Conservation (phyloP, 1,140 invertebrate genomes). For the Aricia agestis region DNA sequence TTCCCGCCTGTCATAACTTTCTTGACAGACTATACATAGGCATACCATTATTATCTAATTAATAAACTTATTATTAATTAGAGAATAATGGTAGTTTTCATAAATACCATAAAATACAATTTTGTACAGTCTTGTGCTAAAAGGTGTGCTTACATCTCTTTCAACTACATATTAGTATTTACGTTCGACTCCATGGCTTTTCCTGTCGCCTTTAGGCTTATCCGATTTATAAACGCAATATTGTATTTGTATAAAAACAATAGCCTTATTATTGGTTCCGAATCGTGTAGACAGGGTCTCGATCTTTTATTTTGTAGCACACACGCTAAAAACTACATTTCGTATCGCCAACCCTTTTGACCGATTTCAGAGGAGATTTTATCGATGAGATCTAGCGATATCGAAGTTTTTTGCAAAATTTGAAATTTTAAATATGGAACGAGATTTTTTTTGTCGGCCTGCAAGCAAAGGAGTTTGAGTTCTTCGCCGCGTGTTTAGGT, state of each 20-base stretch:
- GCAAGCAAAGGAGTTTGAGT: background rate
- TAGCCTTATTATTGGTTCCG: slow-evolving; percentile 71
- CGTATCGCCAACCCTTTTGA: slow-evolving; percentile 33
- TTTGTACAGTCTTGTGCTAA: background rate
- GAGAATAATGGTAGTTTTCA: no score
- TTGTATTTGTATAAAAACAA: slow-evolving; percentile 76
- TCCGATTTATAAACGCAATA: slow-evolving; percentile 75
- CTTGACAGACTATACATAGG: no score
- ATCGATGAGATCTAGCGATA: slow-evolving; percentile 8
- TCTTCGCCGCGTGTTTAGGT: background rate
- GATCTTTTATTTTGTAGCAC: slow-evolving; percentile 46
- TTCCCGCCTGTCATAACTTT: no score
- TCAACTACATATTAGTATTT: background rate
- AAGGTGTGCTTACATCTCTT: background rate
- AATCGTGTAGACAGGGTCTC: slow-evolving; percentile 46
- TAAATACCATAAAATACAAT: no score
- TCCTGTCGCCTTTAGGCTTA: slow-evolving; percentile 54
- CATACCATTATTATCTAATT: no score
- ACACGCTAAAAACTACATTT: slow-evolving; percentile 50
- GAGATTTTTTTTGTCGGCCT: background rate
- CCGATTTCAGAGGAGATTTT: slow-evolving; percentile 23
- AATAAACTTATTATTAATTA: no score
- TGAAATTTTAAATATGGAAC: slow-evolving; percentile 11
- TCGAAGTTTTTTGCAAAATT: slow-evolving; percentile 8
- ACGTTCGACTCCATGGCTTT: slow-evolving; percentile 31